Evolutionary conservation across 2,797 vertebrate genomes (phyloP), one percentile per base, ranked within the genome.

Genomic region (Merluccius polli): DNA sequence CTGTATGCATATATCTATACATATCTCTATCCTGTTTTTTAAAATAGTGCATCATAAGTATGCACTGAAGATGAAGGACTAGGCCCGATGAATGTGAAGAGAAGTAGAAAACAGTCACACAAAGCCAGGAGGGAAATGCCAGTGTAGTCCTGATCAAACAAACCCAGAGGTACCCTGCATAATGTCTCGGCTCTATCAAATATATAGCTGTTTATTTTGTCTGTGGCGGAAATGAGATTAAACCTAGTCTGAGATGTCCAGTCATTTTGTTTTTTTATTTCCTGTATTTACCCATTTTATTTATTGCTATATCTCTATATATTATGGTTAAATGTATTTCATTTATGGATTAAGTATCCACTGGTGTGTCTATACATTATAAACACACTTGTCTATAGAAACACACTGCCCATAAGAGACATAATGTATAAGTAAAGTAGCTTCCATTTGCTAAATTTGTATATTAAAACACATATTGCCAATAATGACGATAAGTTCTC

Each of bases 1-100:
- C 89, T 90, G 67, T 88, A 82, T 90, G 89, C 90, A 90, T 89
- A 91, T 89, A 91, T 93, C 84, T 92, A 91, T 95, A 91, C 93
- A 91, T 89, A 91, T 93, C 83, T 92, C 91, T 95, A 92, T 93
- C 93, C 92, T 94, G 92, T 94, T 94, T 96, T 21, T 97, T 93
- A 94, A 96, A 67, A 94, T 93, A 97, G 96, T 98, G 96, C 97
- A 98, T 98, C 96, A 95, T 98, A 98, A 97, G 95, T 99, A 98
- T 97, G 95, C 96, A 97, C 97, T 96, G 97, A 98, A 98, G 97
- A 98, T 95, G 95, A 97, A 96, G 96, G 95, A 89, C 95, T 98
- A 97, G 95, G 94, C 94, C 95, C 82, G 96, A 97, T 97, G 96
- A 97, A 92, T 95, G 93, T 95, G 95, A 97, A 97, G 96, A 96